These are phyloP conservation scores for Papilio demoleus DNA, from an alignment of 2,888 invertebrate genomes.

Conservation along the genomic window DNA sequence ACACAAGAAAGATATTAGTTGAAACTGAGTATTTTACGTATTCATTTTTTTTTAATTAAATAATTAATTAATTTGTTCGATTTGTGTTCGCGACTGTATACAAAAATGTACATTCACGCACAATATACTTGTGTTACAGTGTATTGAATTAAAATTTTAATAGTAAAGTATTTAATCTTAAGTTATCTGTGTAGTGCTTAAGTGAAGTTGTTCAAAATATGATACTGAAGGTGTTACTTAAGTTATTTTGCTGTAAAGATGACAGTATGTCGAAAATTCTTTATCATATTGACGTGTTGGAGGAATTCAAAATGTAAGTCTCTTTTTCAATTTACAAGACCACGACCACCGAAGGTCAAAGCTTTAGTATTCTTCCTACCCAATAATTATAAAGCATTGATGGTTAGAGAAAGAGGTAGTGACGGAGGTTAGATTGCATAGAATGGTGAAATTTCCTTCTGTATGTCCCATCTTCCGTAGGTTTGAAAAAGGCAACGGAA, in stretches of 20 bases:
- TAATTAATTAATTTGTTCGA: neutral
- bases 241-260: slow-evolving; percentile 10
- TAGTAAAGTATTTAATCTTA: neutral
- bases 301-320: slow-evolving; percentile 26
- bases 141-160: neutral
- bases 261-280: neutral
- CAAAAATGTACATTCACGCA: neutral
- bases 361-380: no score
- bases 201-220: neutral
- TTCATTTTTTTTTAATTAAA: neutral
- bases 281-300: slow-evolving; percentile 25
- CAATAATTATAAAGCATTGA: no score
- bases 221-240: slow-evolving; percentile 24
- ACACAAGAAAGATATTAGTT: neutral
- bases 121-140: neutral
- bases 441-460: no score
- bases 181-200: neutral
- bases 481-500: no score
- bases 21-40: neutral
- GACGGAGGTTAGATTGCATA: no score
- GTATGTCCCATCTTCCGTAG: no score
- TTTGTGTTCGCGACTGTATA: neutral
- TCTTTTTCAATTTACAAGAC: no score
- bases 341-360: no score
- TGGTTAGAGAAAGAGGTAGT: no score